Percentiles rank a stretch among this genome's conserved stretches.
These are phyloP conservation scores for Columbina picui DNA, from an alignment of 2,113 vertebrate species.

Conservation along the genomic window DNA sequence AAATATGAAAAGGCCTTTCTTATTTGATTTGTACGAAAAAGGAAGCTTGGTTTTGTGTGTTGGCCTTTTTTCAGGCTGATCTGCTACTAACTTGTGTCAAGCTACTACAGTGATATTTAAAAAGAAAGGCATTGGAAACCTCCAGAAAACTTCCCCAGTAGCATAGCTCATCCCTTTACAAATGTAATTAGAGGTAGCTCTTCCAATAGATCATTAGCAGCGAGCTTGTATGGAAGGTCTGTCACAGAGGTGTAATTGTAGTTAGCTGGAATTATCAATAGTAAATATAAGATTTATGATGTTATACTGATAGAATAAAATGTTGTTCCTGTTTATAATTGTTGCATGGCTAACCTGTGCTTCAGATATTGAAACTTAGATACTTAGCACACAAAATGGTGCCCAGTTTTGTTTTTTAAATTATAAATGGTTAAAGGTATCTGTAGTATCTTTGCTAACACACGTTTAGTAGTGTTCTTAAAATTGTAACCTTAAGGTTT, in stretches of 20 bases:
- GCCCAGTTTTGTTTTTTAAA: not conserved
- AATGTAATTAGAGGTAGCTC: not conserved
- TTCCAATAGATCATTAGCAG: not conserved
- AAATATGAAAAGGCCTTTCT: not conserved
- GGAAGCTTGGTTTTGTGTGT: not conserved
- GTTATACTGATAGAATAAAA: not conserved
- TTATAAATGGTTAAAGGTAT: not conserved
- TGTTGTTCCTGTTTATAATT: not conserved
- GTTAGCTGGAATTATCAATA: not conserved
- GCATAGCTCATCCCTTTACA: not conserved
- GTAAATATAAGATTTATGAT: not conserved
- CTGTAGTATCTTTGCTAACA: not conserved
- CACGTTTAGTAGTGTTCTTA: not conserved
- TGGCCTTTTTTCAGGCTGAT: not conserved
- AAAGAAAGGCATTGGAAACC: not conserved
- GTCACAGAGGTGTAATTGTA: not conserved
- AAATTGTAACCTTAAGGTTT: not conserved
- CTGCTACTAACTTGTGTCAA: not conserved
- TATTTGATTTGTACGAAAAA: not conserved
- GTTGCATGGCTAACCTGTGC: not conserved
- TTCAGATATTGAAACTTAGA: not conserved
- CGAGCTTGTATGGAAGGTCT: not conserved
- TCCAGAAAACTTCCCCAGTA: not conserved
- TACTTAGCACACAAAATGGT: not conserved
- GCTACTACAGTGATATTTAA: not conserved